Percentiles rank a stretch among this genome's conserved stretches.
Conservation (phyloP, 2,113 vertebrate genomes). For the Melanotaenia duboulayi region DNA sequence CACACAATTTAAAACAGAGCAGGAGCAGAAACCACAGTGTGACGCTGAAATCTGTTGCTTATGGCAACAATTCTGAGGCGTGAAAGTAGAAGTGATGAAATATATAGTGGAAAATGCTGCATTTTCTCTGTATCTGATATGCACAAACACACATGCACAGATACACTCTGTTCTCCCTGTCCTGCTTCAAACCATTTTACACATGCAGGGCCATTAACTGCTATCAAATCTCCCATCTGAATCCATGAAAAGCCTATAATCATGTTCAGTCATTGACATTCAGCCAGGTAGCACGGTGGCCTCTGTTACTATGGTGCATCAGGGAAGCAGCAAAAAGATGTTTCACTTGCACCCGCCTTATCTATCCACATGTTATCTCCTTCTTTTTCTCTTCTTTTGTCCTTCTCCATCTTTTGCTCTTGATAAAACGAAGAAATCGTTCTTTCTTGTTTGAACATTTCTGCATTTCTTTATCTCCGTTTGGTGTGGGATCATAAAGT, state of each 20-base stretch:
- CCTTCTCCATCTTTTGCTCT: neutral
- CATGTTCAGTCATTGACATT: conserved; percentile 72
- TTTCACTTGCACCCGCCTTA: conserved; percentile 26
- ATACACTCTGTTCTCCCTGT: conserved; percentile 33
- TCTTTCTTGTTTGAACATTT: conserved; percentile 17
- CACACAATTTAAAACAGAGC: neutral
- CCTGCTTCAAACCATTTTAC: conserved; percentile 43
- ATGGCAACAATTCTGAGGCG: neutral
- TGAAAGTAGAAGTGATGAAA: neutral
- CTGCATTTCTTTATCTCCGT: conserved; percentile 10
- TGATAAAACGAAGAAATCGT: conserved; percentile 4
- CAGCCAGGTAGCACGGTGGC: conserved; percentile 39
- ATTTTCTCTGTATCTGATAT: too few species aligned
- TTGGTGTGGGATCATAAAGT: conserved; percentile 44
- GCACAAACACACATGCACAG: neutral
- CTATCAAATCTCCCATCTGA: conserved; percentile 62
- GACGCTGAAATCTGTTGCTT: neutral
- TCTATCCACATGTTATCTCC: conserved; percentile 22
- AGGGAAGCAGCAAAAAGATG: conserved; percentile 20
- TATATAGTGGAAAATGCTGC: neutral
- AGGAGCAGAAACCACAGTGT: neutral
- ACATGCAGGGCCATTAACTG: conserved; percentile 54
- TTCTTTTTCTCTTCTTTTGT: neutral
- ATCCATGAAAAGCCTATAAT: conserved; percentile 68
- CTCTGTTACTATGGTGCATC: conserved; percentile 48